phyloP scores from a whole-genome alignment of 2,113 vertebrate species.

The Phylloscopus whistleri region DNA sequence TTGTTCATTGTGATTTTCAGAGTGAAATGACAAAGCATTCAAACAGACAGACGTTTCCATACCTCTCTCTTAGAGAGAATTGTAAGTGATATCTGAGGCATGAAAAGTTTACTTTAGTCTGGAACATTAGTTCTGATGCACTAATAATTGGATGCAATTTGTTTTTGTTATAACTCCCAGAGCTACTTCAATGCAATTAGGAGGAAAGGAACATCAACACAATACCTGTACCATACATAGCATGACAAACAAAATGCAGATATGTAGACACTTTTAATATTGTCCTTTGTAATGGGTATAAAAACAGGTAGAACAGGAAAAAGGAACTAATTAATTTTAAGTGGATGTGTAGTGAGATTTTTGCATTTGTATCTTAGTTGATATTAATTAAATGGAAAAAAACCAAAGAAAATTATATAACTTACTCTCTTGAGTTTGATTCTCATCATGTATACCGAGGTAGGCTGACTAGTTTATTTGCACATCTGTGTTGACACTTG shows the following conservation, averaged over 20 bases:
- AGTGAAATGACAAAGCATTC: not conserved
- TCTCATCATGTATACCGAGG: not conserved
- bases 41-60: not conserved
- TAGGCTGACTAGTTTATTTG: not conserved
- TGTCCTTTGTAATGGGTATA: not conserved
- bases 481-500: not conserved
- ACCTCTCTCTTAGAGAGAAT: not conserved
- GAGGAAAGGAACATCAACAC: not conserved
- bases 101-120: conserved; percentile 16
- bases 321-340: not conserved
- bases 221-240: not conserved
- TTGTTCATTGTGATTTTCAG: conserved; percentile 1
- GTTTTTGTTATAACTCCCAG: not conserved
- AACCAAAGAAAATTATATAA: not conserved
- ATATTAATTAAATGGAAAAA: not conserved
- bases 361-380: not conserved
- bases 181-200: not conserved
- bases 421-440: not conserved
- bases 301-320: not conserved
- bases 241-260: not conserved
- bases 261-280: not conserved
- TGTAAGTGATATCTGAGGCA: not conserved
- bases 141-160: not conserved
- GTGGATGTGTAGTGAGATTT: not conserved
- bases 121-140: not conserved